Base-by-base conservation (phyloP, 1,140 invertebrate genomes). In the Anadara kagoshimensis region DNA sequence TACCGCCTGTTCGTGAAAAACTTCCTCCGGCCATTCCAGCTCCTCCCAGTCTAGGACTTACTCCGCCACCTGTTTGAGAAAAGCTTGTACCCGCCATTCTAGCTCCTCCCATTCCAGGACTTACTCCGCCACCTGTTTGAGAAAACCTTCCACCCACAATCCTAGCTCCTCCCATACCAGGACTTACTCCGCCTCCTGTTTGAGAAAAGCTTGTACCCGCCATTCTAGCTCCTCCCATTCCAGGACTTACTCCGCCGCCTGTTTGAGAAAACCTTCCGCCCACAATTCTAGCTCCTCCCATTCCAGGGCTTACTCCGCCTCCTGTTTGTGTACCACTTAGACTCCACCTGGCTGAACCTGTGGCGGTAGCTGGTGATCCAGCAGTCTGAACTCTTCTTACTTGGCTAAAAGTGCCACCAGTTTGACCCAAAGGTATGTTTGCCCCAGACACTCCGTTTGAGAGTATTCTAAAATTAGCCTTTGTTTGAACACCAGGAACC, bases 211-310 rank as follows among this genome's bases (percentile, higher is more conserved):
- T 22, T 14, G 41, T 20, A 22, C 44, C 24, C 5, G 20, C 18
- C 41, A 64, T 64, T 69, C 14, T n/a, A 10, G n/a, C 49, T 20
- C n/a, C 65, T 24, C 56, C 53, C 53, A 56, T 24, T 18, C 10
- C 16, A n/a, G 29, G 22, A 3, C 26, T 47, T 1, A 22, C 22
- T 10, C 49, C 53, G 0, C 22, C 53, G 10, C 45, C n/a, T 29
- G 18, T 45, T 45, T 41, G 12, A n/a, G 18, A n/a, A 18, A 36
- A 26, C 41, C 26, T 49, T 22, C 20, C 14, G 11, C 20, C 44
- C 7, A 14, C 59, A 22, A n/a, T n/a, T n/a, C 20, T 11, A 18
- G 43, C 5, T n/a, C 57, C 57, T 43, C 57, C 57, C 11, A 20
- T n/a, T n/a, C 11, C 43, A 8, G 57, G 43, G 1, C 41, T n/a